Evolutionary conservation across 2,797 vertebrate species (phyloP).

Genomic region (Cichlasoma orientale): DNA sequence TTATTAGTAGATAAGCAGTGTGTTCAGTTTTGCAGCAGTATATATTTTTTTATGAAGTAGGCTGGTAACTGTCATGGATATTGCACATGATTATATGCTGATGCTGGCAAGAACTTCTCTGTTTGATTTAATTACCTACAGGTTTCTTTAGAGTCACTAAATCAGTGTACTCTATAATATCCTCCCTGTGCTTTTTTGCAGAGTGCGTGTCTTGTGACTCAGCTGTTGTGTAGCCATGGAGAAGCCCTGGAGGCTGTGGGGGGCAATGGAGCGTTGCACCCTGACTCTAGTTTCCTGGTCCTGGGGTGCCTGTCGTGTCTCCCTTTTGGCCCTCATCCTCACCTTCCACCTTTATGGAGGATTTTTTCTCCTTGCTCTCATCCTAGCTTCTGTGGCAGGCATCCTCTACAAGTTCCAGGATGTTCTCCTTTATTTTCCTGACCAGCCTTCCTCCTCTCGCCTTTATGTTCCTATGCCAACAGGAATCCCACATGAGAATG

Average conservation of each 20-base stretch:
- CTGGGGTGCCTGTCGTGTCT: slow-evolving; percentile 95
- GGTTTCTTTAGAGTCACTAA: background rate
- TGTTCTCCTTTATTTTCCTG: slow-evolving; percentile 96
- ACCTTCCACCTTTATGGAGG: slow-evolving; percentile 97
- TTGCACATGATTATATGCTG: background rate
- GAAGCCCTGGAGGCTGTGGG: slow-evolving; percentile 97
- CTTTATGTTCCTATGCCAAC: slow-evolving; percentile 97
- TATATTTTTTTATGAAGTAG: background rate
- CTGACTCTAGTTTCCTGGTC: slow-evolving; percentile 92
- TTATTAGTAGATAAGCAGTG: background rate
- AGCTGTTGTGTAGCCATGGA: slow-evolving; percentile 85
- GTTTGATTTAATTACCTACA: background rate
- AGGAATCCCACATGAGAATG: slow-evolving; percentile 95
- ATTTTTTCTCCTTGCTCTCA: slow-evolving; percentile 89
- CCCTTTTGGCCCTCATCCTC: slow-evolving; percentile 94
- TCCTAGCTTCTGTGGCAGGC: slow-evolving; percentile 91
- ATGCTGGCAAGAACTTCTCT: background rate
- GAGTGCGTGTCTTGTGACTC: slow-evolving; percentile 77
- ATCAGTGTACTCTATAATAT: background rate
- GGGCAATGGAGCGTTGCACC: slow-evolving; percentile 87
- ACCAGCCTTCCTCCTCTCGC: slow-evolving; percentile 96
- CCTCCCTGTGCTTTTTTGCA: slow-evolving; percentile 62
- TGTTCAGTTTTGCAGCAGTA: background rate
- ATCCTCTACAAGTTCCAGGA: slow-evolving; percentile 99
- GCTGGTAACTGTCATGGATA: background rate